These are phyloP conservation scores for Drosophila triauraria DNA, from an alignment of 1,140 invertebrate genomes.

Conservation along the genomic window DNA sequence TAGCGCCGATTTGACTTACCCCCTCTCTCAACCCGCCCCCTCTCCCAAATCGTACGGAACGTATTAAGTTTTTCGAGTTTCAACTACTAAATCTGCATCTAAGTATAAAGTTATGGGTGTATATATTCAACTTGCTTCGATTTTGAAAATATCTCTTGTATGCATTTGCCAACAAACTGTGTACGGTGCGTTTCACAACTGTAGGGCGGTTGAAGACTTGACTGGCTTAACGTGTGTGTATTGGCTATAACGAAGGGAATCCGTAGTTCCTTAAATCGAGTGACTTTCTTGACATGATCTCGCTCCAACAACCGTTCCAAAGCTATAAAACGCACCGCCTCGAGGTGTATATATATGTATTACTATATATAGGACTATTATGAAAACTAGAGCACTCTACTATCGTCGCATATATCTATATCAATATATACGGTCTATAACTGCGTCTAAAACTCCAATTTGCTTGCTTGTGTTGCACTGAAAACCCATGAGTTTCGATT, in stretches of 20 bases:
- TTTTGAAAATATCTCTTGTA: slow-evolving; percentile 55
- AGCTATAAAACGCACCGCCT: slow-evolving; percentile 41
- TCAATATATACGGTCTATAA: slow-evolving; percentile 50
- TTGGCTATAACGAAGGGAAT: slow-evolving; percentile 27
- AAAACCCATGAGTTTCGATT: slow-evolving; percentile 80
- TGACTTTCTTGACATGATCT: slow-evolving; percentile 34
- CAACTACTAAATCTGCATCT: slow-evolving; percentile 42
- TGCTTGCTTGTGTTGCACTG: slow-evolving; percentile 67
- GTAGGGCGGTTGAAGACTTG: background rate
- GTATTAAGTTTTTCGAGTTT: slow-evolving; percentile 49
- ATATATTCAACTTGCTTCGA: slow-evolving; percentile 52
- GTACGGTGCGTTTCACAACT: slow-evolving; percentile 33
- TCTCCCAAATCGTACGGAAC: slow-evolving; percentile 46
- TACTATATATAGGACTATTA: slow-evolving; percentile 61
- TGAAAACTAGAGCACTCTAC: slow-evolving; percentile 72
- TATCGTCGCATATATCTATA: slow-evolving; percentile 52
- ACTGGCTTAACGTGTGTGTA: slow-evolving; percentile 29
- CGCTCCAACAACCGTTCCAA: background rate
- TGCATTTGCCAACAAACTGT: slow-evolving; percentile 65
- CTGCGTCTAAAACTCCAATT: slow-evolving; percentile 70
- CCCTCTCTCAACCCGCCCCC: background rate
- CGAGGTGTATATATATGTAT: slow-evolving; percentile 52
- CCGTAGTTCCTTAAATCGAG: slow-evolving; percentile 19
- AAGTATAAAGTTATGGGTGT: slow-evolving; percentile 32
- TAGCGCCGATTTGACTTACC: slow-evolving; percentile 15